Percentiles rank a stretch among this genome's conserved stretches.
These are phyloP conservation scores for Micromesistius poutassou DNA, from an alignment of 2,797 vertebrate species.

Conservation along the genomic window DNA sequence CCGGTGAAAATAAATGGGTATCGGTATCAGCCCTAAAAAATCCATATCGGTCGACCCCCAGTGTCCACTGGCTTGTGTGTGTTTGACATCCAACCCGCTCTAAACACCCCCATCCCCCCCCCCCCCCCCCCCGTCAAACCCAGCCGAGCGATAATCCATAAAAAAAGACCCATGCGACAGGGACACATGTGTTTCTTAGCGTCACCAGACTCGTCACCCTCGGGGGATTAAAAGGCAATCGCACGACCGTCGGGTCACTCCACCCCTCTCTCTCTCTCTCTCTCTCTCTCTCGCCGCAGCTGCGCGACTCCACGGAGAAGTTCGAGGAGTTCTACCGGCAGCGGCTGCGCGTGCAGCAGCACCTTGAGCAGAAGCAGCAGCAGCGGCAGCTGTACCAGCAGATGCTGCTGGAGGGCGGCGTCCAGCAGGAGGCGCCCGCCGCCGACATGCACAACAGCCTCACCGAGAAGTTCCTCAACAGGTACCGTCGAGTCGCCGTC, in stretches of 20 bases:
- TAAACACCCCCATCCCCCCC: no score
- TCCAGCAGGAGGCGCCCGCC: slow-evolving; percentile 87
- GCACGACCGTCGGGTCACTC: background rate
- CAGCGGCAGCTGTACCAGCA: slow-evolving; percentile 95
- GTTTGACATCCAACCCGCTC: no score
- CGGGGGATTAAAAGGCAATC: background rate
- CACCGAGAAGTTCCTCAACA: slow-evolving; percentile 96
- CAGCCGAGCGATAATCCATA: background rate
- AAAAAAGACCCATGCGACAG: background rate
- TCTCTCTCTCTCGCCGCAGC: no score
- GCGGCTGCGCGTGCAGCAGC: slow-evolving; percentile 93
- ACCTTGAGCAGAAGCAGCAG: slow-evolving; percentile 96
- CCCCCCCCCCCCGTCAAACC: background rate
- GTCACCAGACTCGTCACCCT: no score
- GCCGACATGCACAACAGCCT: slow-evolving; percentile 89
- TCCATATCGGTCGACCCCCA: no score
- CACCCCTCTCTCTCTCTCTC: background rate
- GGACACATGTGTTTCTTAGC: no score
- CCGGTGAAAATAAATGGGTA: no score
- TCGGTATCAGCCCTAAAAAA: no score
- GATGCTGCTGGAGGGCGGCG: slow-evolving; percentile 95
- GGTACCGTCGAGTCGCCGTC: slow-evolving; percentile 59
- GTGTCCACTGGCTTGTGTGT: background rate
- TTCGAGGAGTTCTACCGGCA: slow-evolving; percentile 97
- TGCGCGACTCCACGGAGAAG: slow-evolving; percentile 93